phyloP scores from a whole-genome alignment of 2,113 vertebrate genomes.

The Toxotes jaculatrix region DNA sequence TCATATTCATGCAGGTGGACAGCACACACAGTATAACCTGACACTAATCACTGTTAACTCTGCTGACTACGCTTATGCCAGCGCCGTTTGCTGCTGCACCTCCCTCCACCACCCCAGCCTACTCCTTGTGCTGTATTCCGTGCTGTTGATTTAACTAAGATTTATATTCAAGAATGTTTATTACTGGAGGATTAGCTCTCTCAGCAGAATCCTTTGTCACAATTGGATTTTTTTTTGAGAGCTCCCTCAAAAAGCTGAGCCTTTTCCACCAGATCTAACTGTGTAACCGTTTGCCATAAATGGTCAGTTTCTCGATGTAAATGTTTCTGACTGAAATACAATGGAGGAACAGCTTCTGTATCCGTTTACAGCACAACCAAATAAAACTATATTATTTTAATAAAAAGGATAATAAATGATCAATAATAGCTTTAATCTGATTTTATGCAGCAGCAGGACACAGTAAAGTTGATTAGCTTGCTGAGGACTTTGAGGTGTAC shows the following conservation, averaged over 20 bases:
- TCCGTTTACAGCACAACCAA: neutral
- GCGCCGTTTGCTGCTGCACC: neutral
- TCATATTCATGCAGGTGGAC: neutral
- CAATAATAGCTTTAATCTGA: too few species aligned
- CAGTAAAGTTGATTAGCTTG: too few species aligned
- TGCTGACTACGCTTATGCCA: neutral
- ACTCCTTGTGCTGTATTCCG: neutral
- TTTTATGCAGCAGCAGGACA: neutral
- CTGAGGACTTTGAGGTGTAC: too few species aligned
- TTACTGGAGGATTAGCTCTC: neutral
- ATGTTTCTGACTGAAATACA: neutral
- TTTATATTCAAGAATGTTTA: neutral
- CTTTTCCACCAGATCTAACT: neutral
- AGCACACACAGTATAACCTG: neutral
- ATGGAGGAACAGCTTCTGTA: neutral
- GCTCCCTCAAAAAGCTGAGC: too few species aligned
- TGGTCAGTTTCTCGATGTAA: too few species aligned
- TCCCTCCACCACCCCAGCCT: neutral
- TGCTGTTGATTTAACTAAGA: neutral
- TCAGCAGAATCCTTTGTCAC: neutral
- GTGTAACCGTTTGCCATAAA: neutral
- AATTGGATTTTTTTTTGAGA: too few species aligned
- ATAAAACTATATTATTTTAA: neutral
- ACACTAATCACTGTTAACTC: neutral
- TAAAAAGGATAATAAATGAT: neutral